A percentile compares a stretch with the other conserved stretches of the same genome.
Conservation (phyloP, 2,888 invertebrate genomes). For the Artemia sp. region DNA sequence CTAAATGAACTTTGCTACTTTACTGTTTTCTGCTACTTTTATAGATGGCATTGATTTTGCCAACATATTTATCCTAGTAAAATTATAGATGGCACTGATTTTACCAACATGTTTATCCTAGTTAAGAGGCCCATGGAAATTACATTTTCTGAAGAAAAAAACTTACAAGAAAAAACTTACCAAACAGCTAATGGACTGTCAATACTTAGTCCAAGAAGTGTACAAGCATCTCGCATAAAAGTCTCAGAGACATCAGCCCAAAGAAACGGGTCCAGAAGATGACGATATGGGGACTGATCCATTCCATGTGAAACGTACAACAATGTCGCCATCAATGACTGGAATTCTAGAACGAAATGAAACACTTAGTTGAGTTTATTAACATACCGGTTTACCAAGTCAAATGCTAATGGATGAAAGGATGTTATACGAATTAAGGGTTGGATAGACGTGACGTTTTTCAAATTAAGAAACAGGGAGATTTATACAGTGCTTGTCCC, state of each 20-base stretch:
- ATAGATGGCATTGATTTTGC: too few relatives aligned
- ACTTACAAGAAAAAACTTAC: conserved; percentile 32
- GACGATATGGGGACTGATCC: conserved; percentile 56
- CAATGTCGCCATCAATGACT: conserved; percentile 67
- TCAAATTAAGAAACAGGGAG: too few relatives aligned
- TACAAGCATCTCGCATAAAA: conserved; percentile 81
- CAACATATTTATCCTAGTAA: too few relatives aligned
- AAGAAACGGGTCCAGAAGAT: conserved; percentile 51
- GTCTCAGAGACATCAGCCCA: conserved; percentile 76
- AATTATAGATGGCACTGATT: too few relatives aligned
- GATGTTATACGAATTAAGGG: too few relatives aligned
- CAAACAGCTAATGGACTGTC: conserved; percentile 78
- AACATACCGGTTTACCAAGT: conserved; percentile 8
- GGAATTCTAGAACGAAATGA: conserved; percentile 44
- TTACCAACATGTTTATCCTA: too few relatives aligned
- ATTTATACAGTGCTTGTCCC: too few relatives aligned
- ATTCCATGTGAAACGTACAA: conserved; percentile 61
- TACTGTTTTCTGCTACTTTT: too few relatives aligned
- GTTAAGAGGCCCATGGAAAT: too few relatives aligned
- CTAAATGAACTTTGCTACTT: too few relatives aligned
- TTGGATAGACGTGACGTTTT: too few relatives aligned
- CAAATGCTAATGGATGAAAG: conserved; percentile 9
- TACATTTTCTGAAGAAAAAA: too few relatives aligned
- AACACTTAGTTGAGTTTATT: conserved; percentile 17
- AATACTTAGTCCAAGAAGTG: conserved; percentile 68